Evolutionary conservation across 2,888 invertebrate species (phyloP), one percentile per base, ranked within the genome.

Genomic region (Halocaridina rubra): DNA sequence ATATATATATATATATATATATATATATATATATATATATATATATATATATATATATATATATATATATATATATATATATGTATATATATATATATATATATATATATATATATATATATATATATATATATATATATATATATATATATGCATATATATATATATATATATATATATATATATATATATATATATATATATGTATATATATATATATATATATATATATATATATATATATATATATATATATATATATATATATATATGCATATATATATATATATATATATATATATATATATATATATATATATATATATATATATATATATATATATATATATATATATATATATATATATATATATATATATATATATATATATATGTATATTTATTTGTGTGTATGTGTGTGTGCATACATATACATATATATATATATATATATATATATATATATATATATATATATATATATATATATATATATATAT

Each of bases 81-180:
- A 53, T 77, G 30, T 77, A 59, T 77, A 30, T 77, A 75, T 80
- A 33, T 80, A 75, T 80, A 33, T 80, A 75, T 80, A 74, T 80
- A 75, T 80, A 33, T 80, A 75, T 72, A 33, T 80, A 75, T 80
- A 74, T 80, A 75, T 80, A 74, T 80, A 75, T 80, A 74, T 80
- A 32, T 80, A 74, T 72, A 32, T 80, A 74, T 80, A 74, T 80
- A 75, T 80, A 39, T 80, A 75, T 74, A 19, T 76, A 46, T 80
- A 30, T 72, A 22, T 80, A 39, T 76, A 75, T 76, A 32, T 80
- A 75, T 76, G 22, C 39, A 75, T 80, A 22, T 80, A 75, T 61
- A 61, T 61, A 4, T 77, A 24, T 61, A 64, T 61, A n/a, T 27
- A 27, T 77, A 32, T 61, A 64, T 39, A 22, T 39, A n/a, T 74